These are phyloP conservation scores for Melitaea athalia DNA, from an alignment of 2,888 invertebrate species.

Conservation along the genomic window DNA sequence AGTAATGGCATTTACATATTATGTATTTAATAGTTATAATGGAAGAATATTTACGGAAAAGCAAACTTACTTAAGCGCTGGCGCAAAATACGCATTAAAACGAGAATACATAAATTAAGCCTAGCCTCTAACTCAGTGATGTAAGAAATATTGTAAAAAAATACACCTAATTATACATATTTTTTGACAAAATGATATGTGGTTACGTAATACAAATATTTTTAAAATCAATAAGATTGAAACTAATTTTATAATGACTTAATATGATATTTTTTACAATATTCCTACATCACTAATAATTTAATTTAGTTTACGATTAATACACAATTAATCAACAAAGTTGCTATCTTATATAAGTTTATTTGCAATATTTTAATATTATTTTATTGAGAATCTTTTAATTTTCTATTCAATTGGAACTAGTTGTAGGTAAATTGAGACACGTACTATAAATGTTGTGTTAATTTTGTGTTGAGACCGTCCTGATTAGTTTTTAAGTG, in stretches of 20 bases:
- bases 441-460: constrained; percentile 27
- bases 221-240: no score
- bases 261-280: not conserved
- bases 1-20: not conserved
- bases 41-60: not conserved
- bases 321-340: not conserved
- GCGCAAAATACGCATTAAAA: constrained; percentile 7
- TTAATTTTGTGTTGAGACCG: constrained; percentile 62
- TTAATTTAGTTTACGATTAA: not conserved
- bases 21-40: not conserved
- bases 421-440: constrained; percentile 24
- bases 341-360: not conserved
- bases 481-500: constrained; percentile 60
- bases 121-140: not conserved
- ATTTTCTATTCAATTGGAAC: constrained; percentile 4
- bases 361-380: not conserved
- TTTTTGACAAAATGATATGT: no score
- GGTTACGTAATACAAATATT: no score
- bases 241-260: no score
- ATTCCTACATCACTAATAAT: not conserved
- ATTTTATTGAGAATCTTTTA: not conserved
- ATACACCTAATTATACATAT: not conserved
- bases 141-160: not conserved
- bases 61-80: constrained; percentile 12
- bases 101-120: not conserved